Evolutionary conservation across 2,888 invertebrate genomes (phyloP), one percentile per base, ranked within the genome.

Genomic region (Hypercompe scribonia): DNA sequence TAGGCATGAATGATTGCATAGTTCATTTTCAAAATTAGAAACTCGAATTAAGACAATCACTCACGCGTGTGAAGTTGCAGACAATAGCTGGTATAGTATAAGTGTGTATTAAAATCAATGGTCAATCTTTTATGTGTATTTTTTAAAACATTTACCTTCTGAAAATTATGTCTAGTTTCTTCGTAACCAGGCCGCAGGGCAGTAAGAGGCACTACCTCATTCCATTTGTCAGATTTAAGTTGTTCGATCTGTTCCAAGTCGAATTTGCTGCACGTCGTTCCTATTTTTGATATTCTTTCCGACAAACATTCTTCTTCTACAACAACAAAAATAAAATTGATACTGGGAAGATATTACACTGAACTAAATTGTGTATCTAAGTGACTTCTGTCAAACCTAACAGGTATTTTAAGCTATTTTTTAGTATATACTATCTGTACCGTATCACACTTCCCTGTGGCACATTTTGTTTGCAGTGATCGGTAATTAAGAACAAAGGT

Each of bases 141-240:
- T 71, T 77, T 50, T 61, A 7, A 31, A 64, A 71, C 34, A 70
- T 76, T 78, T 86, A 96, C 93, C 92, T 95, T 93, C 83, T 96
- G 96, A 82, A 93, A 96, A 86, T 96, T 96, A 80, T 95, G 94
- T 78, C 96, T 94, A 0, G 96, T 96, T n/a, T 96, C 96, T 73
- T 95, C 93, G 84, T 96, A 96, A 21, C 97, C 97, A 0, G 97
- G 93, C 71, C 91, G 89, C 24, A 97, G 90, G 42, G 91, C 89
- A 15, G 96, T 96, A 88, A 95, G 92, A 2, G 96, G 96, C 13
- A 97, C 94, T 72, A 97, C 91, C 83, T 96, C 96, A 76, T 94
- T 92, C 97, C 97, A 97, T 83, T 94, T 90, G 89, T 96, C 92
- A 54, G 96, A 91, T 65, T 93, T 89, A 67, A 97, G 86, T 75